These are phyloP conservation scores for Dicrostonyx torquatus DNA, from an alignment of 2,797 vertebrate species.

Conservation along the genomic window DNA sequence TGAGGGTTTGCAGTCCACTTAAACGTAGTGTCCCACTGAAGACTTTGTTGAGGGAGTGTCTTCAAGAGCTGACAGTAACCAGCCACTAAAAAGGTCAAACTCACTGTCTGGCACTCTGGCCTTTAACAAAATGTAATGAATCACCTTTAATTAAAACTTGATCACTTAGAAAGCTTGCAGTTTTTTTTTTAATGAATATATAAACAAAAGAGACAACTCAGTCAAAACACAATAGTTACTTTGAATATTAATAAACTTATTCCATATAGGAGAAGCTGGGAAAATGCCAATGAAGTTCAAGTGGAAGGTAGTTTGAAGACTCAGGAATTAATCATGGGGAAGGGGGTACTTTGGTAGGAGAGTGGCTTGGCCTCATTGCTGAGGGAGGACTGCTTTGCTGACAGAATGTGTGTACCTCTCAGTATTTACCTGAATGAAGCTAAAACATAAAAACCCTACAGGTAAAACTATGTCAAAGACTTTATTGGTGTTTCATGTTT, in stretches of 20 bases:
- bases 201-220: neutral
- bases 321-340: neutral
- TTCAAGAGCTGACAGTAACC: neutral
- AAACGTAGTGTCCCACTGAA: neutral
- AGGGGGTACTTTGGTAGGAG: neutral
- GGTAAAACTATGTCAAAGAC: conserved; percentile 83
- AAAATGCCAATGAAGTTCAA: neutral
- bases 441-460: conserved; percentile 70
- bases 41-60: neutral
- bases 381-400: neutral
- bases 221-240: neutral
- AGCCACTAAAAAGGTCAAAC: neutral
- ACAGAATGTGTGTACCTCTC: neutral
- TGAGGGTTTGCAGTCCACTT: neutral
- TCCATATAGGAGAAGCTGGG: neutral
- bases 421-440: neutral
- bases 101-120: neutral
- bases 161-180: conserved; percentile 1
- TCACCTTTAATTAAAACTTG: neutral
- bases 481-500: conserved; percentile 88
- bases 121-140: neutral
- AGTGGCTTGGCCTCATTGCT: neutral
- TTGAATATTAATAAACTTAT: conserved; percentile 43
- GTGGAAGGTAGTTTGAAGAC: conserved; percentile 35
- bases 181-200: conserved; percentile 56